These are phyloP conservation scores for Rhopalosiphum nymphaeae DNA, from an alignment of 2,888 invertebrate species.

Conservation along the genomic window DNA sequence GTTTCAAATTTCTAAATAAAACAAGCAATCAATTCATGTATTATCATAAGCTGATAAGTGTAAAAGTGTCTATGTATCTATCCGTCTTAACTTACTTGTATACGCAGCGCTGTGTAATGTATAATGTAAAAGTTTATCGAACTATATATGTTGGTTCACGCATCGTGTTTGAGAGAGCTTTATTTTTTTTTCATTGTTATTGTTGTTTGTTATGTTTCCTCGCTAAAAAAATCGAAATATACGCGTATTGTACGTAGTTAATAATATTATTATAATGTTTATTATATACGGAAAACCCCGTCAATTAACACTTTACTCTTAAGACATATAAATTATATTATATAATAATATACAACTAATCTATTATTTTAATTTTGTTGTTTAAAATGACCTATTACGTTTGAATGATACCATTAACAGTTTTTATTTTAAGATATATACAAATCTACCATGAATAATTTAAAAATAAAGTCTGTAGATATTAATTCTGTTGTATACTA, in stretches of 20 bases:
- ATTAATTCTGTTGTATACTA: slow-evolving; percentile 13
- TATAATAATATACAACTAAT: neutral
- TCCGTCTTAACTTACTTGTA: neutral
- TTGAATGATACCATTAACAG: slow-evolving; percentile 26
- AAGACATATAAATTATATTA: slow-evolving; percentile 8
- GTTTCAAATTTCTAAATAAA: neutral
- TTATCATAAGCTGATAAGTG: neutral
- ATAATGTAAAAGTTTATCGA: neutral
- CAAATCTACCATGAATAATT: neutral
- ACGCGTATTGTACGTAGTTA: slow-evolving; percentile 11
- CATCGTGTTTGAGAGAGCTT: neutral
- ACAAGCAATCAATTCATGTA: neutral
- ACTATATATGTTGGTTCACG: neutral
- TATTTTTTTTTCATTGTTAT: neutral
- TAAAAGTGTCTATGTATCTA: neutral
- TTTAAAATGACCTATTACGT: slow-evolving; percentile 37
- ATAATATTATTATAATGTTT: neutral
- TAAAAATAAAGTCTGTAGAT: slow-evolving; percentile 1
- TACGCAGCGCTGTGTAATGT: neutral
- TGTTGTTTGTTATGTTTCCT: neutral
- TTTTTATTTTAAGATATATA: slow-evolving; percentile 38
- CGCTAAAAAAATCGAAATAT: neutral
- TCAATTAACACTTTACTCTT: slow-evolving; percentile 51
- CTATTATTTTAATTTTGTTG: neutral
- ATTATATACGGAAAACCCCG: slow-evolving; percentile 13